phyloP scores from a whole-genome alignment of 2,888 invertebrate genomes.

The Drosophila flavopinicola region DNA sequence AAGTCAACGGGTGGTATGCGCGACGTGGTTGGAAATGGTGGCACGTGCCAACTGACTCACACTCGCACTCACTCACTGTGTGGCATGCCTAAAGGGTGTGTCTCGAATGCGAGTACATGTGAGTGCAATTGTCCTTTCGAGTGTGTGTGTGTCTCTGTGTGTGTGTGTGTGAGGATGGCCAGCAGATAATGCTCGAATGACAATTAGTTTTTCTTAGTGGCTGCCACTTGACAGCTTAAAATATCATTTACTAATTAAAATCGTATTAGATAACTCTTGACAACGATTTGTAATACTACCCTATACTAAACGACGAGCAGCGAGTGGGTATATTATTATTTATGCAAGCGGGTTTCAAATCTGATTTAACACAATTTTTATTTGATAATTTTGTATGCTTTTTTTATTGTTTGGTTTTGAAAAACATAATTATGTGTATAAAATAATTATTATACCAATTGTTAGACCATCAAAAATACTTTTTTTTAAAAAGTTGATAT shows the following conservation, averaged over 20 bases:
- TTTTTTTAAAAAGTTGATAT: no score
- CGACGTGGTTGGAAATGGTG: constrained; percentile 54
- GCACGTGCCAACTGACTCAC: constrained; percentile 51
- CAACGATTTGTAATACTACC: neutral
- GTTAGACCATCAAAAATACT: no score
- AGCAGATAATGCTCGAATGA: constrained; percentile 41
- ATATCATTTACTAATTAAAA: constrained; percentile 47
- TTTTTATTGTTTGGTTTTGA: no score
- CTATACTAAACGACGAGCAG: neutral
- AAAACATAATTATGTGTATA: no score
- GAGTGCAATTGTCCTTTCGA: constrained; percentile 2
- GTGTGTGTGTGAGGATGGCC: constrained; percentile 5
- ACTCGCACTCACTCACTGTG: no score
- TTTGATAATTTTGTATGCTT: no score
- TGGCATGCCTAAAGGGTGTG: constrained; percentile 14
- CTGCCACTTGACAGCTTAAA: constrained; percentile 51
- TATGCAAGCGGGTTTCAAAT: no score
- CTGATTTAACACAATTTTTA: no score
- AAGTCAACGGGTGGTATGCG: constrained; percentile 61
- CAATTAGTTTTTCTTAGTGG: constrained; percentile 46
- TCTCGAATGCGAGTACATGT: constrained; percentile 1
- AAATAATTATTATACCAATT: no score
- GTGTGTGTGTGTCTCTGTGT: constrained; percentile 1
- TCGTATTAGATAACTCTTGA: constrained; percentile 9
- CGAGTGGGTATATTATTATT: no score